These are phyloP conservation scores for Hydractinia echinata DNA, from an alignment of 30 jellyfish, hydroid and myxozoan genomes.

Conservation along the genomic window DNA sequence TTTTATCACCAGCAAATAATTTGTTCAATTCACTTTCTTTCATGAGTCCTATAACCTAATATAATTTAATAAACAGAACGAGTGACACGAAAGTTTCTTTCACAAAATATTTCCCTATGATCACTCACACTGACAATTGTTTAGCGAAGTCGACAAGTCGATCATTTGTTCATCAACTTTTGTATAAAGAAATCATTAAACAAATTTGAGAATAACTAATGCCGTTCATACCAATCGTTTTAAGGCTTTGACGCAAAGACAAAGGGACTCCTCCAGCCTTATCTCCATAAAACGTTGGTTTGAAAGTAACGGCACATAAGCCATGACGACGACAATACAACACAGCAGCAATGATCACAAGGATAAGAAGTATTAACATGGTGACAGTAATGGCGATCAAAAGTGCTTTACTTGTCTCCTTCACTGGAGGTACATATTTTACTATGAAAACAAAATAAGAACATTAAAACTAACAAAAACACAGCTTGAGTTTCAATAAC, in stretches of 20 bases:
- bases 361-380: neutral
- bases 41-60: no score
- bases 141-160: no score
- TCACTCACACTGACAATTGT: no score
- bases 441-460: no score
- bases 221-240: neutral
- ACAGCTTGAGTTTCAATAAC: no score
- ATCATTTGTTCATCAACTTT: neutral
- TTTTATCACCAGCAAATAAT: no score
- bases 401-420: neutral
- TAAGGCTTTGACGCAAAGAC: conserved; percentile 24
- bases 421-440: no score
- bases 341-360: conserved; percentile 10
- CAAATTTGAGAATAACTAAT: neutral
- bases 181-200: neutral
- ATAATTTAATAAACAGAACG: no score
- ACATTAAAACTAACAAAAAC: no score
- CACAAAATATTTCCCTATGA: no score
- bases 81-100: no score
- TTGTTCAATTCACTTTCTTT: no score
- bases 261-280: conserved; percentile 1
- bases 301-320: neutral
- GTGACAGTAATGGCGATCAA: neutral
- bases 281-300: conserved; percentile 18
- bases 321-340: neutral